Base-by-base conservation (phyloP, 2,888 invertebrate genomes). In the Auanema sp. region DNA sequence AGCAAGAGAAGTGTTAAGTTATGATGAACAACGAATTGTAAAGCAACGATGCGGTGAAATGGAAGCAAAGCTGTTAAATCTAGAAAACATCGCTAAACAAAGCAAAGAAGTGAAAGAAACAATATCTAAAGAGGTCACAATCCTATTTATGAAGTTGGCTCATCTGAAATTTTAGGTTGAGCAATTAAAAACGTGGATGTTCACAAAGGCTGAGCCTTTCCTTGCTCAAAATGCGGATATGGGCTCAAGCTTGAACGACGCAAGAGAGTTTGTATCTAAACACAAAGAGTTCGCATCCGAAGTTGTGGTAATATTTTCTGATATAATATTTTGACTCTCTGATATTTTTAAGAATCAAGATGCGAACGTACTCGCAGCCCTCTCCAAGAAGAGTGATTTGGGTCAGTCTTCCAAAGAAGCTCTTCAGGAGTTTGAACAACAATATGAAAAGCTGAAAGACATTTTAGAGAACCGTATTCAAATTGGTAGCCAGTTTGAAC, bases 401-500 rank as follows among this genome's bases (percentile, higher is more conserved):
- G 65, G 66, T 23, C 51, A 67, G 2, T 69, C 71, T 12, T 71
- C 71, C 12, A 58, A 68, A 52, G 58, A 66, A 51, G 57, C 63
- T 21, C 25, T 74, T 21, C 49, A 44, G 23, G 63, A 70, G n/a
- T 68, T 74, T 42, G 68, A 68, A 41, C 69, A 66, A 47, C 65
- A 65, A 12, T 79, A 79, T 55, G 76, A 76, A 58, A 71, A 59
- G 16, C 44, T 79, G 21, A 81, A 79, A 44, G 72, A 74, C 16
- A 63, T 68, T 41, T 50, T 79, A 14, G 81, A 80, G 51, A 67
- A 66, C 43, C 70, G 81, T 18, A 69, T 80, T 42, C 69, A 78
- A 51, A 64, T 81, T n/a, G 81, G 77, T 44, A 64, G 65, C 10
- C 73, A 73, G 24, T 80, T 79, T 63, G 76, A 80, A 62, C 78